Evolutionary conservation across 2,113 vertebrate species (phyloP).

Genomic region (Chionis minor): DNA sequence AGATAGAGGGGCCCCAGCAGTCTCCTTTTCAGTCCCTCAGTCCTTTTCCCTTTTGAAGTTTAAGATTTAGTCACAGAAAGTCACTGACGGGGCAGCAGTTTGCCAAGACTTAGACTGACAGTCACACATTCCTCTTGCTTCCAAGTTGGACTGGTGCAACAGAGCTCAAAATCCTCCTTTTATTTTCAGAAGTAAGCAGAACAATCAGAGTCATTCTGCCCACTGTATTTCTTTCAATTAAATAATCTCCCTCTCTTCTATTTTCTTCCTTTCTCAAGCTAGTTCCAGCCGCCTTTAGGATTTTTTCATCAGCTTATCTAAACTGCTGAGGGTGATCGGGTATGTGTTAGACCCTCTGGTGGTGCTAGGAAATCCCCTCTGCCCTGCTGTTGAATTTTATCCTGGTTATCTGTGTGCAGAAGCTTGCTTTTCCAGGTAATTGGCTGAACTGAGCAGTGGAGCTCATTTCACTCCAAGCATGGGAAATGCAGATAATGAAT

Average conservation of each 20-base stretch:
- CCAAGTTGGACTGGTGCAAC: neutral
- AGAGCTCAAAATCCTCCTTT: neutral
- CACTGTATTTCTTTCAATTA: neutral
- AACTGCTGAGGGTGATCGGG: neutral
- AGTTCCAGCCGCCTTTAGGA: neutral
- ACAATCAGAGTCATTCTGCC: neutral
- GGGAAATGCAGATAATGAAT: neutral
- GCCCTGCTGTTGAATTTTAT: neutral
- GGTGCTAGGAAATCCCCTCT: neutral
- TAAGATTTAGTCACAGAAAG: neutral
- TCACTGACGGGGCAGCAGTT: neutral
- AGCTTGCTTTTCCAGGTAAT: neutral
- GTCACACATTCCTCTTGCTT: neutral
- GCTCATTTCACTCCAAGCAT: neutral
- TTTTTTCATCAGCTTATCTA: neutral
- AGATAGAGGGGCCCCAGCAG: neutral
- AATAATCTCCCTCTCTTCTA: neutral
- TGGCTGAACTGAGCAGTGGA: neutral
- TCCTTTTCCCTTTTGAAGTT: neutral
- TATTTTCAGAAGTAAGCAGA: neutral
- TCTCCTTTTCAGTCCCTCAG: neutral
- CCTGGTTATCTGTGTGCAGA: neutral
- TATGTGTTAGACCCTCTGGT: neutral
- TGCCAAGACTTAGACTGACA: neutral
- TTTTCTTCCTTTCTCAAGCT: neutral